Conservation (phyloP, 1,140 invertebrate species). For the Lucilia sericata region DNA sequence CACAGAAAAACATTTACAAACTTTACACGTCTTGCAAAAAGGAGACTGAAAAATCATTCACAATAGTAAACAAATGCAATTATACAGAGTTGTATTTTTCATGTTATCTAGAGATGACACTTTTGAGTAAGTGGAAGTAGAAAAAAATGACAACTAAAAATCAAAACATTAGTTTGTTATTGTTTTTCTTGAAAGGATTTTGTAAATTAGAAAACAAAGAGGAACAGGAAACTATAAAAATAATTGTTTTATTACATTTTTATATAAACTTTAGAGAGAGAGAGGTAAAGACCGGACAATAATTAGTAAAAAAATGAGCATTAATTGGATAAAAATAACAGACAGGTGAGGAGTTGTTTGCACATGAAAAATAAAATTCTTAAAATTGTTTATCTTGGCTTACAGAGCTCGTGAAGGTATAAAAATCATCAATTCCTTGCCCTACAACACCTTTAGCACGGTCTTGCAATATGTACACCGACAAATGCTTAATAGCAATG, state of each 20-base stretch:
- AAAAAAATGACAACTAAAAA: not conserved
- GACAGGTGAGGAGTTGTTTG: slow-evolving; percentile 54
- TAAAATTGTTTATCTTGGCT: not conserved
- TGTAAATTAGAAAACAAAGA: not conserved
- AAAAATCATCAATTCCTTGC: slow-evolving; percentile 66
- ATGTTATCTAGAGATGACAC: not conserved
- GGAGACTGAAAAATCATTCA: not conserved
- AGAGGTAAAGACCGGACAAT: not conserved
- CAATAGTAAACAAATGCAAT: not conserved
- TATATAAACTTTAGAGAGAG: too few relatives aligned
- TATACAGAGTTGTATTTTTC: not conserved
- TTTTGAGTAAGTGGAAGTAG: not conserved
- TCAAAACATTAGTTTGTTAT: not conserved
- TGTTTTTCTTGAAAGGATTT: not conserved
- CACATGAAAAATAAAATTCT: not conserved
- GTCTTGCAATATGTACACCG: slow-evolving; percentile 65
- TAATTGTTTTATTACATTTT: not conserved
- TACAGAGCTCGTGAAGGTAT: slow-evolving; percentile 65
- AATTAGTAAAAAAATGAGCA: slow-evolving; percentile 51
- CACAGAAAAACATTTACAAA: not conserved
- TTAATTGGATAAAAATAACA: slow-evolving; percentile 67
- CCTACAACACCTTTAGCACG: slow-evolving; percentile 64
- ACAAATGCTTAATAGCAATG: slow-evolving; percentile 59
- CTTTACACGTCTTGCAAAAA: not conserved
- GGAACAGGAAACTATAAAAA: not conserved